These are phyloP conservation scores for Acanthornis magna DNA, from an alignment of 2,797 vertebrate genomes.

Conservation along the genomic window DNA sequence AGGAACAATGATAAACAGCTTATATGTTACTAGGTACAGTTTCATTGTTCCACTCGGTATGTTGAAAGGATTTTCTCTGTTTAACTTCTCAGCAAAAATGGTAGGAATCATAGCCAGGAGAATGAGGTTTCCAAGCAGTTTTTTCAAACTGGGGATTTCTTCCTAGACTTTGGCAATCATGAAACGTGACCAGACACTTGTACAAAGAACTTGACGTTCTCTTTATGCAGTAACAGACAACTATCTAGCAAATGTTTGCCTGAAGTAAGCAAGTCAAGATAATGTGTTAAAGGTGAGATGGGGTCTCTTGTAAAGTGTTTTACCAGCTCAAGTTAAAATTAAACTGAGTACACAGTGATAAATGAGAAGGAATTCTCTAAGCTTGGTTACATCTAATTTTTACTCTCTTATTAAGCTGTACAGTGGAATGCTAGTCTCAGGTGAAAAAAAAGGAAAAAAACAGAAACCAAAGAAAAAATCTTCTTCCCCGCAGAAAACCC, in stretches of 20 bases:
- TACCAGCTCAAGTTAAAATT: constrained; percentile 39
- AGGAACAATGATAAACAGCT: neutral
- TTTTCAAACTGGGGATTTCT: neutral
- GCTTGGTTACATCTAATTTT: constrained; percentile 30
- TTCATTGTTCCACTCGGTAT: neutral
- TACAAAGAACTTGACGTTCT: neutral
- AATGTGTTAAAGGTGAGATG: constrained; percentile 27
- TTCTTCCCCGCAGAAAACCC: accelerated
- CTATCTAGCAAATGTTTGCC: constrained; percentile 68
- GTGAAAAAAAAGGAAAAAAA: accelerated
- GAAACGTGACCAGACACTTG: constrained; percentile 6
- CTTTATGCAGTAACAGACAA: neutral
- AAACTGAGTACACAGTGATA: neutral
- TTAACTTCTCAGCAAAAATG: neutral
- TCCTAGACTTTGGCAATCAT: neutral
- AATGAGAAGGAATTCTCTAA: constrained; percentile 55
- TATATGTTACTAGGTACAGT: neutral
- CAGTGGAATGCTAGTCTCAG: neutral
- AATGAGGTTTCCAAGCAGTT: neutral
- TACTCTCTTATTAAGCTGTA: neutral
- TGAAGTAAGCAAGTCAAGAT: constrained; percentile 29
- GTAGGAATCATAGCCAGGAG: neutral
- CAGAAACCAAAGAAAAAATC: neutral
- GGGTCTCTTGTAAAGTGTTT: constrained; percentile 35
- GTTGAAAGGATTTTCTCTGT: neutral